These are phyloP conservation scores for Drosophila ercepeae DNA, from an alignment of 1,140 invertebrate genomes.

Conservation along the genomic window DNA sequence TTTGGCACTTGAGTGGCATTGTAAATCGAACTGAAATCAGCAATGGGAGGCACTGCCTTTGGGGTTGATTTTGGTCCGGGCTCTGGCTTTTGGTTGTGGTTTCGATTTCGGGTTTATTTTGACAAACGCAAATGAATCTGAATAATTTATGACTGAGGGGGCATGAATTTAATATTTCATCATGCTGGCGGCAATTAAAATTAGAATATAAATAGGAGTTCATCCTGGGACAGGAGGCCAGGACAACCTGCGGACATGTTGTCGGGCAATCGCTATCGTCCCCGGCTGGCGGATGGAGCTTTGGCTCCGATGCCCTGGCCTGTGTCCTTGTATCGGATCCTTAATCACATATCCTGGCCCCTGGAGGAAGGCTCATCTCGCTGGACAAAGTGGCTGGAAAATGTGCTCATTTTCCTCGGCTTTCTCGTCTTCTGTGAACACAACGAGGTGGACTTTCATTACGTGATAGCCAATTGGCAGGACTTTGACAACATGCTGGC, in stretches of 20 bases:
- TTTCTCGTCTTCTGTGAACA: constrained; percentile 59
- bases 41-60: constrained; percentile 1
- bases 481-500: constrained; percentile 66
- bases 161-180: constrained; percentile 52
- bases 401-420: constrained; percentile 32
- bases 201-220: constrained; percentile 51
- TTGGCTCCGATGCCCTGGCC: constrained; percentile 57
- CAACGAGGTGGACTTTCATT: constrained; percentile 63
- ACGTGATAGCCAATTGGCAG: constrained; percentile 40
- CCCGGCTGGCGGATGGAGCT: constrained; percentile 45
- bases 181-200: constrained; percentile 47
- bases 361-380: constrained; percentile 49
- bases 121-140: constrained; percentile 47
- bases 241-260: constrained; percentile 12
- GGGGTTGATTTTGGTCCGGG: background rate
- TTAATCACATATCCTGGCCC: constrained; percentile 65
- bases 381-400: constrained; percentile 26
- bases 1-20: constrained; percentile 20
- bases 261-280: constrained; percentile 42
- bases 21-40: constrained; percentile 14
- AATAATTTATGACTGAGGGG: constrained; percentile 40
- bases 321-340: constrained; percentile 44
- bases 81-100: constrained; percentile 14
- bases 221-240: background rate
- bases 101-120: constrained; percentile 42